Evolutionary conservation across 2,888 invertebrate species (phyloP).

Genomic region (Papilio protenor): DNA sequence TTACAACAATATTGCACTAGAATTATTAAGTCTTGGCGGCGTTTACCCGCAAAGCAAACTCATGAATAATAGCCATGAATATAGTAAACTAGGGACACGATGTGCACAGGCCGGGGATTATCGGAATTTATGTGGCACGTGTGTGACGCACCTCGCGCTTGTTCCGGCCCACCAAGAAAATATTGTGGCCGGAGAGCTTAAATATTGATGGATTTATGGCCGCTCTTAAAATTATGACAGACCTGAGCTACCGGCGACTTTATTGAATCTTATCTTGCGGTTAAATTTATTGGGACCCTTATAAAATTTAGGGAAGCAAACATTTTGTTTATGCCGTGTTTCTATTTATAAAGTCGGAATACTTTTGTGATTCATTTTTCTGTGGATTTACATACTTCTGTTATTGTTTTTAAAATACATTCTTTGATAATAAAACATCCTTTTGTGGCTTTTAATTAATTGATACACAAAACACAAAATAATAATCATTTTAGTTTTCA

Average conservation of each 20-base stretch:
- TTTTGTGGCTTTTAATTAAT: not conserved
- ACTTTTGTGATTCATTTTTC: constrained; percentile 43
- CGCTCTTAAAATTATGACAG: constrained; percentile 81
- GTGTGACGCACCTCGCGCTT: constrained; percentile 74
- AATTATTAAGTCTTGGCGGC: constrained; percentile 74
- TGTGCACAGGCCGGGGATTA: constrained; percentile 74
- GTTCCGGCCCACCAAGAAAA: constrained; percentile 66
- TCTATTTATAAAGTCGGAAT: constrained; percentile 54
- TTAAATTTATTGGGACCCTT: constrained; percentile 73
- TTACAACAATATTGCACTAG: constrained; percentile 65
- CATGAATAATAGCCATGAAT: constrained; percentile 74
- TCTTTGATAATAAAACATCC: too few species aligned
- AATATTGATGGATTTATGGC: constrained; percentile 83
- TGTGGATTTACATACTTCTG: not conserved
- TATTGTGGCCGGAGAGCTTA: constrained; percentile 78
- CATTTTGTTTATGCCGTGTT: constrained; percentile 59
- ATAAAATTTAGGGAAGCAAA: constrained; percentile 65
- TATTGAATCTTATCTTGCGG: constrained; percentile 76
- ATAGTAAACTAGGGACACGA: constrained; percentile 67
- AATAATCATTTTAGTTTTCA: not conserved
- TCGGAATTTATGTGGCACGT: constrained; percentile 78
- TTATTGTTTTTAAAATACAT: not conserved
- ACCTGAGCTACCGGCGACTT: constrained; percentile 70
- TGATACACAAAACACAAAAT: not conserved
- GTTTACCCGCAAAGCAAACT: constrained; percentile 72